A percentile compares a stretch with the other conserved stretches of the same genome.
Evolutionary conservation across 30 jellyfish, hydroid and myxozoan genomes (phyloP).

Genomic region (Hydractinia symbiolongicarpus): DNA sequence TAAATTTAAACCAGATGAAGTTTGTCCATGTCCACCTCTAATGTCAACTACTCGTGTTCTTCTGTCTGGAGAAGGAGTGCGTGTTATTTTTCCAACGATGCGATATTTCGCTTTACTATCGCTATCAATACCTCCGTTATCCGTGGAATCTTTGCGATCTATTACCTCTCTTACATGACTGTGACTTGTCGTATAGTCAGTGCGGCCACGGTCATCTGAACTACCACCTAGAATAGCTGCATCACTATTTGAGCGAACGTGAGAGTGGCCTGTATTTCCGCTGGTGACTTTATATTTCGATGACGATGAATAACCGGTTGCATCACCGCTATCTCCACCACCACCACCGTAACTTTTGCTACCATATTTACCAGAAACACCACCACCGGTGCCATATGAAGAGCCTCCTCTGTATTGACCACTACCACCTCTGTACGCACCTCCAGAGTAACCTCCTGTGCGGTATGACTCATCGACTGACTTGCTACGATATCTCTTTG

Average conservation of each 20-base stretch:
- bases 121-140: conserved; percentile 3
- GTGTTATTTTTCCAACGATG: conserved; percentile 69
- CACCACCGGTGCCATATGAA: not conserved
- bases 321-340: not conserved
- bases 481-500: not conserved
- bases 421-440: not conserved
- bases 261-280: not conserved
- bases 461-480: conserved; percentile 4
- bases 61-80: conserved; percentile 56
- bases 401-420: conserved; percentile 1
- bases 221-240: not conserved
- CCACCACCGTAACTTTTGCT: not conserved
- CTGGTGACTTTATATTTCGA: not conserved
- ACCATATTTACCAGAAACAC: conserved; percentile 2
- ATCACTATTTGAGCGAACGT: not conserved
- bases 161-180: not conserved
- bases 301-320: not conserved
- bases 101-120: conserved; percentile 42
- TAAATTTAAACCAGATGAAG: too few relatives aligned
- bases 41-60: not conserved
- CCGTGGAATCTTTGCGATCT: not conserved
- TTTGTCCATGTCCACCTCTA: too few relatives aligned
- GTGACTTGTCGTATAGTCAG: not conserved
- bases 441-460: not conserved
- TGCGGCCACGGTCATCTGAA: not conserved